phyloP scores from a whole-genome alignment of 2,888 invertebrate genomes.

The Oligia latruncula region DNA sequence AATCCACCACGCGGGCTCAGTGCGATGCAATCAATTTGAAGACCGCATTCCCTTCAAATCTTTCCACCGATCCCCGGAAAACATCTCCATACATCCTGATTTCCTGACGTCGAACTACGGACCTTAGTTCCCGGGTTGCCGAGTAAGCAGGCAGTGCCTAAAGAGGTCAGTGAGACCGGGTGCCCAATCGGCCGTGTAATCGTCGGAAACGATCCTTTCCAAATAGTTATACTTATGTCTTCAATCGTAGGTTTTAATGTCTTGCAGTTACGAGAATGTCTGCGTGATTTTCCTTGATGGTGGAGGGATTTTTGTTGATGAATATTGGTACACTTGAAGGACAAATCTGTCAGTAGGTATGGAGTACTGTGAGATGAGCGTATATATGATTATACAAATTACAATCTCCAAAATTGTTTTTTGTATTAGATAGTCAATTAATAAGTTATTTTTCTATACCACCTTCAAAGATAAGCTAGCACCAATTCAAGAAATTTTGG shows the following conservation, averaged over 20 bases:
- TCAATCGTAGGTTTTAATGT: conserved; percentile 62
- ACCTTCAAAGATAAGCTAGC: too few relatives aligned
- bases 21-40: neutral
- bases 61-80: conserved; percentile 16
- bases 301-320: neutral
- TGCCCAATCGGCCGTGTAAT: conserved; percentile 54
- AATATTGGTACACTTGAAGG: neutral
- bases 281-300: conserved; percentile 21
- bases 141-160: conserved; percentile 45
- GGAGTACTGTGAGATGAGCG: too few relatives aligned
- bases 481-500: too few relatives aligned
- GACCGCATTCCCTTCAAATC: neutral
- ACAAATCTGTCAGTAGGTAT: neutral
- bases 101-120: neutral
- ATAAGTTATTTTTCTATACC: too few relatives aligned
- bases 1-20: too few relatives aligned
- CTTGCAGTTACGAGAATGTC: conserved; percentile 25
- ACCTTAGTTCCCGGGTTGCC: conserved; percentile 29
- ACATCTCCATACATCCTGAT: conserved; percentile 25
- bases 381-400: neutral
- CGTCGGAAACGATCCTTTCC: conserved; percentile 56
- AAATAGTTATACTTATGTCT: conserved; percentile 54
- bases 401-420: neutral
- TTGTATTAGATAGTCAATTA: neutral
- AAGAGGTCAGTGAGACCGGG: conserved; percentile 42